Percentiles rank a stretch among this genome's conserved stretches.
Evolutionary conservation across 2,113 vertebrate genomes (phyloP).

Genomic region (Maccullochella peelii): DNA sequence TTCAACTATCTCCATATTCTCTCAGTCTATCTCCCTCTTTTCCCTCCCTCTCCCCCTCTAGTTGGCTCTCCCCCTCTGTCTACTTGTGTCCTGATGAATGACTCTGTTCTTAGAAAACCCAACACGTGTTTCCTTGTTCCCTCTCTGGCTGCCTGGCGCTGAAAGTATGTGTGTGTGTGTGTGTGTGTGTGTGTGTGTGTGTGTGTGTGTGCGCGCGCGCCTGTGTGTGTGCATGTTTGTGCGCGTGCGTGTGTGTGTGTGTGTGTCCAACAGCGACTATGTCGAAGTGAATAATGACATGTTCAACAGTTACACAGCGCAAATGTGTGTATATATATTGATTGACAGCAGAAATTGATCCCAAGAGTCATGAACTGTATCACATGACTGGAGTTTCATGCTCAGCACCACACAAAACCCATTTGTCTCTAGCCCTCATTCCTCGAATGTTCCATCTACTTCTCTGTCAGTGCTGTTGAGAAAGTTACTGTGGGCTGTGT

Average conservation of each 20-base stretch:
- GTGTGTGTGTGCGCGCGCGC: slow-evolving; percentile 11
- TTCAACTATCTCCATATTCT: background rate
- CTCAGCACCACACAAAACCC: background rate
- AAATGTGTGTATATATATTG: background rate
- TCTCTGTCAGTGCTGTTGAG: background rate
- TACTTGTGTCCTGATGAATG: slow-evolving; percentile 52
- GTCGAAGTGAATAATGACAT: slow-evolving; percentile 40
- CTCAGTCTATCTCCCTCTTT: background rate
- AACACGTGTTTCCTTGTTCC: slow-evolving; percentile 66
- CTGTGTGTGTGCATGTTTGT: slow-evolving; percentile 22
- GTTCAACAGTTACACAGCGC: slow-evolving; percentile 6
- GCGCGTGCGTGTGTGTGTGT: slow-evolving; percentile 12
- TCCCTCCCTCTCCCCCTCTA: slow-evolving; percentile 2
- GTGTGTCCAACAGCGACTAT: background rate
- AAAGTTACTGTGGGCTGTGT: slow-evolving; percentile 9
- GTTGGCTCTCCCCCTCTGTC: slow-evolving; percentile 23
- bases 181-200: slow-evolving; percentile 17
- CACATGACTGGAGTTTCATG: background rate
- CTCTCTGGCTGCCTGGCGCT: background rate
- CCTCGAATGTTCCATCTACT: background rate
- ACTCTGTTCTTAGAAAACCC: slow-evolving; percentile 70
- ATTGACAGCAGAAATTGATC: slow-evolving; percentile 26
- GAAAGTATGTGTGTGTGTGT: slow-evolving; percentile 26
- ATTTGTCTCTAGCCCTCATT: background rate
- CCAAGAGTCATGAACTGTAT: slow-evolving; percentile 11